These are phyloP conservation scores for Stomatorhinus walkeri DNA, from an alignment of 2,797 vertebrate genomes.

Conservation along the genomic window DNA sequence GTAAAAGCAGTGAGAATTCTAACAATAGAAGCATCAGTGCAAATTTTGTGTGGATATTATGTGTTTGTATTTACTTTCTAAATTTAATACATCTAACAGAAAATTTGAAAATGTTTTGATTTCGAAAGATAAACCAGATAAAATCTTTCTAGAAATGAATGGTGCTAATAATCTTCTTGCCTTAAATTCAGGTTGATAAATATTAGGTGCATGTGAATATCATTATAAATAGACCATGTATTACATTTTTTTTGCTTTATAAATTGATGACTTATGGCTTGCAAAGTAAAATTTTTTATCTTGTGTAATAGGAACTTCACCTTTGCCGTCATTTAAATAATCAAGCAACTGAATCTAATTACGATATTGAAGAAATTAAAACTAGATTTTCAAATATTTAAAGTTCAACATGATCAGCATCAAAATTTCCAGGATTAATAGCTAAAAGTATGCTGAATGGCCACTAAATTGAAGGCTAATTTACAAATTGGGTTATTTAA, in stretches of 20 bases:
- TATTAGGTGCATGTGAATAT: not conserved
- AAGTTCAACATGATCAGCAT: not conserved
- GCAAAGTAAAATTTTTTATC: not conserved
- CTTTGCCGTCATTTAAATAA: not conserved
- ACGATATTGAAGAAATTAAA: not conserved
- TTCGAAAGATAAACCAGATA: not conserved
- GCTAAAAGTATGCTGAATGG: not conserved
- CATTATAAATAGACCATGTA: not conserved
- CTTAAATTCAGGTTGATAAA: not conserved
- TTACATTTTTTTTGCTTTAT: not conserved
- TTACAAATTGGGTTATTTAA: not conserved
- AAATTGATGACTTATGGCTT: not conserved
- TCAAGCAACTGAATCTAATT: not conserved
- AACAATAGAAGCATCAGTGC: not conserved
- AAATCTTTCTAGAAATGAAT: not conserved
- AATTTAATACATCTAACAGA: not conserved
- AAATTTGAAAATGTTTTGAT: not conserved
- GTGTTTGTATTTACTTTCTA: not conserved
- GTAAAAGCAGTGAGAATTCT: not conserved
- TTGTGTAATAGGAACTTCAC: not conserved
- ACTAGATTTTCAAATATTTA: not conserved
- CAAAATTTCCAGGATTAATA: not conserved
- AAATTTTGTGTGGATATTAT: not conserved
- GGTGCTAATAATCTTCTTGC: not conserved
- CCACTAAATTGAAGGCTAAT: not conserved